These are phyloP conservation scores for Propithecus perrieri DNA, from an alignment of 2,797 vertebrate genomes.

Conservation along the genomic window DNA sequence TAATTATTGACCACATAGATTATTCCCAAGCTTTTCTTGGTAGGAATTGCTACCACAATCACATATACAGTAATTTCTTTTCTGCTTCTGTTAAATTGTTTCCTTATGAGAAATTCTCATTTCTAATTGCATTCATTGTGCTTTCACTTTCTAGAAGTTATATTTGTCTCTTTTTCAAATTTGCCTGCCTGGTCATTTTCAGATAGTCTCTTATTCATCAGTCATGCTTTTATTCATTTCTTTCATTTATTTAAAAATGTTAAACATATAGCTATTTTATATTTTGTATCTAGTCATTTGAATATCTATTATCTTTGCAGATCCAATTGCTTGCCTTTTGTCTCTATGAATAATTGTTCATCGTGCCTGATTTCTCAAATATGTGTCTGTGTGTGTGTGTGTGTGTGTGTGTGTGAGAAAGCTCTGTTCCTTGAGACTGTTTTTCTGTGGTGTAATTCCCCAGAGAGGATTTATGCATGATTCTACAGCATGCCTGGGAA, in stretches of 20 bases:
- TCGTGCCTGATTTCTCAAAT: neutral
- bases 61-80: neutral
- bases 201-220: neutral
- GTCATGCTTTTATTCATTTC: neutral
- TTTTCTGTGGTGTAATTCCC: neutral
- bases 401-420: too few relatives aligned
- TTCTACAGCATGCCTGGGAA: neutral
- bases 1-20: neutral
- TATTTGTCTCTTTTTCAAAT: neutral
- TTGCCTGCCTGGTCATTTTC: neutral
- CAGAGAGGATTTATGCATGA: neutral
- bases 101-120: neutral
- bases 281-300: neutral
- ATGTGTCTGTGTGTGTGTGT: too few relatives aligned
- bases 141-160: conserved; percentile 1
- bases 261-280: neutral
- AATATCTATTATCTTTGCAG: neutral
- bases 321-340: neutral
- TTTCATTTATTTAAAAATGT: neutral
- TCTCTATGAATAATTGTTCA: neutral
- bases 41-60: neutral
- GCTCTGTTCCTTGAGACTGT: neutral
- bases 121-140: neutral
- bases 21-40: neutral
- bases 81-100: neutral